These are phyloP conservation scores for Rutilus rutilus DNA, from an alignment of 2,113 vertebrate genomes.

Conservation along the genomic window DNA sequence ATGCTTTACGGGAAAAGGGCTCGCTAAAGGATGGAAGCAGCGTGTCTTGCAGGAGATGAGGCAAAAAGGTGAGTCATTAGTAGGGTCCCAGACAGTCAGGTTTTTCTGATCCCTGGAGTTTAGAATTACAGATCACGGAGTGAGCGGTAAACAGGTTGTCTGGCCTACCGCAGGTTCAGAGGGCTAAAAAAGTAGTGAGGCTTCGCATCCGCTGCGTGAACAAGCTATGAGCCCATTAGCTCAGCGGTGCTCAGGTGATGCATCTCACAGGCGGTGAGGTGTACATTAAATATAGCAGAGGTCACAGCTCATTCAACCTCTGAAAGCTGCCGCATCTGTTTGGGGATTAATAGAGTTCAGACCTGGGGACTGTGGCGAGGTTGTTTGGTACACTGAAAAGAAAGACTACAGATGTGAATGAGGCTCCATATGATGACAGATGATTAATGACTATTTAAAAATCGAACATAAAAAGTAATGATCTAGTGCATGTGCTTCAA, in stretches of 20 bases:
- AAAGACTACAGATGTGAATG: neutral
- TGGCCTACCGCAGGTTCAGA: slow-evolving; percentile 2
- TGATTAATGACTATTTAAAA: neutral
- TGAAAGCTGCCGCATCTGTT: slow-evolving; percentile 9
- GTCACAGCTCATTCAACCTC: slow-evolving; percentile 33
- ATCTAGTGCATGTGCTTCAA: neutral
- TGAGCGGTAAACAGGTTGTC: neutral
- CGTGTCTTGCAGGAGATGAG: slow-evolving; percentile 7
- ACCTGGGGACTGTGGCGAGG: neutral
- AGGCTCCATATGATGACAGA: neutral
- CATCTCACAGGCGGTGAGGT: slow-evolving; percentile 10
- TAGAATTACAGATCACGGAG: neutral
- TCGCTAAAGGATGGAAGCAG: neutral
- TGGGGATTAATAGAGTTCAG: slow-evolving; percentile 4
- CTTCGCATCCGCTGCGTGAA: neutral
- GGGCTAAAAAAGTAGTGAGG: neutral
- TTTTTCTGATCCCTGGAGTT: neutral
- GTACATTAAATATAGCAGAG: slow-evolving; percentile 28
- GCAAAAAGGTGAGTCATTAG: slow-evolving; percentile 22
- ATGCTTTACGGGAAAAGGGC: slow-evolving; percentile 3
- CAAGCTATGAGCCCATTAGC: slow-evolving; percentile 28
- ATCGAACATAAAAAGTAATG: neutral
- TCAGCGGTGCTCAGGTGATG: neutral
- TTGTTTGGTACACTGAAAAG: slow-evolving; percentile 4
- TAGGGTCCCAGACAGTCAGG: neutral